These are phyloP conservation scores for Mus spicilegus DNA, from an alignment of 2,113 vertebrate species.

Conservation along the genomic window DNA sequence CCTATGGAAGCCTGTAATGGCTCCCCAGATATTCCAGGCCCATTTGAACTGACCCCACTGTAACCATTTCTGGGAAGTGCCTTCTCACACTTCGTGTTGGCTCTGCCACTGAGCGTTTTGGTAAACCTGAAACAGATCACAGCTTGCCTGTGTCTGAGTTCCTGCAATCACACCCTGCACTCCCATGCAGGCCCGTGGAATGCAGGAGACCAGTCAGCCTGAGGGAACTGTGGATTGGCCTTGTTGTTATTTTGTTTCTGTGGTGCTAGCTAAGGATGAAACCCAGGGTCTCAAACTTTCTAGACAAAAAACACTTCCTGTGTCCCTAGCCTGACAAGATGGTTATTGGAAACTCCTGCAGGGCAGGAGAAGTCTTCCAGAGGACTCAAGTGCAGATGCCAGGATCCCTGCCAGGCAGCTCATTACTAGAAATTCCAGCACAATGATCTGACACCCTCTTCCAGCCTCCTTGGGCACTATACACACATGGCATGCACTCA, in stretches of 20 bases:
- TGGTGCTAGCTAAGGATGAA: neutral
- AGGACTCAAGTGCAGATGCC: neutral
- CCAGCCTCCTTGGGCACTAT: neutral
- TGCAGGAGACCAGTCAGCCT: neutral
- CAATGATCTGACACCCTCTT: neutral
- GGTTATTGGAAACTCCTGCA: neutral
- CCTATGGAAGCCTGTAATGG: neutral
- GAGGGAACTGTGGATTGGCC: neutral
- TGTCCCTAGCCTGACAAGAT: neutral
- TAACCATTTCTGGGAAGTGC: neutral
- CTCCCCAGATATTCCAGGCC: fast-evolving
- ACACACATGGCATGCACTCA: neutral
- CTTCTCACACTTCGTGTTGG: neutral
- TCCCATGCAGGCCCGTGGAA: neutral
- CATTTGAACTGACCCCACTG: neutral
- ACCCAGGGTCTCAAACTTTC: neutral
- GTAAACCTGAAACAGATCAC: neutral
- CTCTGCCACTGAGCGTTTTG: neutral
- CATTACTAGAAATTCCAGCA: too few species aligned
- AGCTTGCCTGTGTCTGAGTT: neutral
- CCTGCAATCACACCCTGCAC: neutral
- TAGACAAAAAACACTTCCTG: neutral
- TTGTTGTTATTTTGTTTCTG: neutral
- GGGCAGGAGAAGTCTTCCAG: neutral
- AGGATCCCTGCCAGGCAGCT: neutral